Base-by-base conservation (phyloP, 1,140 invertebrate genomes). In the Chionoecetes opilio region DNA sequence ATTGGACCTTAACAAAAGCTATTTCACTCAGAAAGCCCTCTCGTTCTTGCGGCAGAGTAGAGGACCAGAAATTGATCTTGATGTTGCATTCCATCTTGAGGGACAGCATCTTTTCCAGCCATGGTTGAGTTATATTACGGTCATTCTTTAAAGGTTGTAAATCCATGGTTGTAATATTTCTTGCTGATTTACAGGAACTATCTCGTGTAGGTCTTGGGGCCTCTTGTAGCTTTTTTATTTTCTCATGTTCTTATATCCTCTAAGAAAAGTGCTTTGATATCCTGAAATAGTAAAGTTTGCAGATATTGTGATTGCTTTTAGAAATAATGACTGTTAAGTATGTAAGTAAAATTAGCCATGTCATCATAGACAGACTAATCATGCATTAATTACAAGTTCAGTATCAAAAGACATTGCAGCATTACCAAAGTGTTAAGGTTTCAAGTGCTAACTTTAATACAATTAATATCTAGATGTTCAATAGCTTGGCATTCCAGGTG, bases 11-110 rank as follows among this genome's bases (percentile, higher is more conserved):
- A 11, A 95, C 90, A 82, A 88, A 92, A 29, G 94, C 90, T 34
- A 95, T 92, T 53, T 95, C 94, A 41, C 94, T 95, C 26, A 95
- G 90, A 29, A 95, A 95, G 31, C 94, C 94, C 38, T 95, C 94
- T 6, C 94, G 31, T 3, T 53, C 46, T n/a, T 38, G 82, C 5
- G 94, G 94, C 9, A 88, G 29, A 31, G n/a, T 82, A n/a, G 38
- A 91, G 35, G 38, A 32, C 94, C 94, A 95, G 21, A 75, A 91
- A 37, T 41, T 26, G 14, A 92, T 84, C 3, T 26, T 35, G 26
- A 92, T 84, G 8, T 38, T n/a, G 41, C 63, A 75, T 5, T 63
- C 82, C 31, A 31, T 37, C 53, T 95, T 95, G 26, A 41, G 29
- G 0, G 41, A 84, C 29, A 95, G 46, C 90, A 95, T 75, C 41